Evolutionary conservation across 2,888 invertebrate species (phyloP).

Genomic region (Muschampia plurimacula): DNA sequence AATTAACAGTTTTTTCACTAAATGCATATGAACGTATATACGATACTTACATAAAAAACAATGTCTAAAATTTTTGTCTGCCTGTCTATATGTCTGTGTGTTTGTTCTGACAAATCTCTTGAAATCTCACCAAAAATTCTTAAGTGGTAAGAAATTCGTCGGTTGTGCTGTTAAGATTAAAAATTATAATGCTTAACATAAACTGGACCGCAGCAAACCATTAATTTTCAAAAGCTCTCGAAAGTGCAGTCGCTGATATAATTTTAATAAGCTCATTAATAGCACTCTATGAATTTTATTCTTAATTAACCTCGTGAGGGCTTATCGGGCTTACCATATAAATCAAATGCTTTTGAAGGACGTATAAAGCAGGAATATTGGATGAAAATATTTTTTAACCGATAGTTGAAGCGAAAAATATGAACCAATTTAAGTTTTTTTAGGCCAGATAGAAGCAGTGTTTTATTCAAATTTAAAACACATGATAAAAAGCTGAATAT

Average conservation of each 20-base stretch:
- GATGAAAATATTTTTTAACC: neutral
- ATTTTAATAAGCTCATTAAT: conserved; percentile 26
- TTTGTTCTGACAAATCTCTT: too few species aligned
- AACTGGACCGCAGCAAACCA: neutral
- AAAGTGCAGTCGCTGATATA: conserved; percentile 1
- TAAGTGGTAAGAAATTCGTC: too few species aligned
- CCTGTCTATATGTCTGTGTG: too few species aligned
- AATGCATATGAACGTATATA: too few species aligned
- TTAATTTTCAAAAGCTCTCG: conserved; percentile 1
- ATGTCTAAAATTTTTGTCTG: too few species aligned
- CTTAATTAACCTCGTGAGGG: conserved; percentile 28
- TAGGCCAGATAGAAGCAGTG: too few species aligned
- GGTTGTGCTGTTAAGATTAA: too few species aligned
- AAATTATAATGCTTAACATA: neutral
- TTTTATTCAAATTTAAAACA: too few species aligned
- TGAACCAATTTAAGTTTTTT: neutral
- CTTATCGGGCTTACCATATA: conserved; percentile 6
- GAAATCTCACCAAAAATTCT: too few species aligned
- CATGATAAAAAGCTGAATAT: too few species aligned
- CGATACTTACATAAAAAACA: too few species aligned
- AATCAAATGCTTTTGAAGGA: neutral
- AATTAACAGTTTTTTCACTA: too few species aligned
- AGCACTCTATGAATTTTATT: conserved; percentile 20
- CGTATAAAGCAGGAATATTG: neutral
- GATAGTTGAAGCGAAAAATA: neutral